Evolutionary conservation across 2,888 invertebrate genomes (phyloP).

Genomic region (Colostygia pectinataria): DNA sequence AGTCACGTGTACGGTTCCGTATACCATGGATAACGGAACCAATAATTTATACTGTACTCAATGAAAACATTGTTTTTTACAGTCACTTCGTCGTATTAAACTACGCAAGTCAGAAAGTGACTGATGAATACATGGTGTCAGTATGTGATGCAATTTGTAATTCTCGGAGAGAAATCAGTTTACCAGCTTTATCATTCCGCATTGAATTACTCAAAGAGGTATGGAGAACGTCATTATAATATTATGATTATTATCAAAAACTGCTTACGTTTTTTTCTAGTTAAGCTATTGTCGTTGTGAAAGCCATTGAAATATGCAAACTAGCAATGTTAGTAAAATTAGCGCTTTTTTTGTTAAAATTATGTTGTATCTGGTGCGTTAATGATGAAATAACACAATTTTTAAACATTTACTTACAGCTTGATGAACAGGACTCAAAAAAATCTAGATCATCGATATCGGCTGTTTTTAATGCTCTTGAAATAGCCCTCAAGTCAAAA

Average conservation of each 20-base stretch:
- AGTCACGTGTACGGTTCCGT: too few species aligned
- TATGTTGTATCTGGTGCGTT: too few species aligned
- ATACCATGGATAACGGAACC: too few species aligned
- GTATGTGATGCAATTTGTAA: slow-evolving; percentile 48
- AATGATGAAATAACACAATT: too few species aligned
- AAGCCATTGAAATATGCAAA: too few species aligned
- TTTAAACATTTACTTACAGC: slow-evolving; percentile 32
- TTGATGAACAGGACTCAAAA: slow-evolving; percentile 25
- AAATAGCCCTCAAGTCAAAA: slow-evolving; percentile 46
- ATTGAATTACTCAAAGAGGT: slow-evolving; percentile 38
- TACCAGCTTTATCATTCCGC: slow-evolving; percentile 45
- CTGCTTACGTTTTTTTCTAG: too few species aligned
- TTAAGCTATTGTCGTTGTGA: too few species aligned
- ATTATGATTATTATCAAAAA: too few species aligned
- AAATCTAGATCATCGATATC: slow-evolving; percentile 35
- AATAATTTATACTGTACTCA: too few species aligned
- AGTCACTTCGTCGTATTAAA: slow-evolving; percentile 50
- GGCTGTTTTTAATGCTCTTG: slow-evolving; percentile 43
- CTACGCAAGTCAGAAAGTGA: slow-evolving; percentile 32
- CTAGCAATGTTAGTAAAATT: too few species aligned
- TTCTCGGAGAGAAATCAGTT: slow-evolving; percentile 44
- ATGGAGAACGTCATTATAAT: too few species aligned
- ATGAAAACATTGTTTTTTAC: slow-evolving; percentile 20
- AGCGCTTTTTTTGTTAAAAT: too few species aligned
- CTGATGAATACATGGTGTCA: slow-evolving; percentile 46